Evolutionary conservation across 2,113 vertebrate genomes (phyloP), one percentile per base, ranked within the genome.

Genomic region (Caranx melampygus): DNA sequence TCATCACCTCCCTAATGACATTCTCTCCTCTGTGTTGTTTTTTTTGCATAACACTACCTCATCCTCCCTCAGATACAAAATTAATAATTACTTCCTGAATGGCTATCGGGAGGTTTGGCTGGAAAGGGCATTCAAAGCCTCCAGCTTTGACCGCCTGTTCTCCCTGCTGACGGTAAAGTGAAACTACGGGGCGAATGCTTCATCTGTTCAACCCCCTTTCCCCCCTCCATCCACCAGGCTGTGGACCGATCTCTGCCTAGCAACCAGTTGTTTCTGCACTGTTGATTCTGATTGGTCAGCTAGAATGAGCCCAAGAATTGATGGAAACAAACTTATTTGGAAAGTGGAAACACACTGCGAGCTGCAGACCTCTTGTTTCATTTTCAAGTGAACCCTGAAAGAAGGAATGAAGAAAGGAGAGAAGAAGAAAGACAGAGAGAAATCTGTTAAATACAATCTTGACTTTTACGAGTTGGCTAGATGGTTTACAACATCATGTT

Each of bases 71-170:
- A 99, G 98, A 98, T 97, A 98, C 97, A 99, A 97, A 99, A 99
- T 97, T 98, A 99, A 96, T 96, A 98, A 98, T 99, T 99, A 97
- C 98, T 99, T 99, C 97, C 96, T 99, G 97, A 99, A 95, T 95
- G 97, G 97, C 96, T 99, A 99, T 96, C 97, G 97, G 96, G 97
- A 95, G 95, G 96, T 99, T 95, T 99, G 98, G 98, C 96, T 99
- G 97, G 97, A 99, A 97, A 98, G 96, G 95, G 96, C 97, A 89
- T 97, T 97, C 97, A 97, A 98, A 96, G 97, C 97, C 96, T 97
- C 97, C 96, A 97, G 97, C 92, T 99, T 97, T 99, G 97, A 98
- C 95, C 97, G 96, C 96, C 97, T 99, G 96, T 97, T 99, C 95
- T 97, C 96, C 95, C 95, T 96, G 96, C 97, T 99, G 95, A 99